Conservation (phyloP, 2,888 invertebrate species). For the Heliconius cydno region DNA sequence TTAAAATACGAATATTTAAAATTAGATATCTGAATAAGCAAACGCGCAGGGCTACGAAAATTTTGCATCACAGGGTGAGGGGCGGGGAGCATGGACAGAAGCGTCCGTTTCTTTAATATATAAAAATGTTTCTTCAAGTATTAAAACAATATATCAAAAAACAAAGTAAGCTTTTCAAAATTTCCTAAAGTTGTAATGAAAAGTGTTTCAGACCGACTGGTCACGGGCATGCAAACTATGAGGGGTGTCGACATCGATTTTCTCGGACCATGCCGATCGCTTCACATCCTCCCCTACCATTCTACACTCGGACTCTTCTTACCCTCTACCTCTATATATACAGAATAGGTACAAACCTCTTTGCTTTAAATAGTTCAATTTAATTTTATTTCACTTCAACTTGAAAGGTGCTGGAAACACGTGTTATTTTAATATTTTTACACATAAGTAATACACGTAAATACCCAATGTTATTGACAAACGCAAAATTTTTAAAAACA, state of each 20-base stretch:
- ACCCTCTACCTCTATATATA: constrained; percentile 49
- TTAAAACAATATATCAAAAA: not conserved
- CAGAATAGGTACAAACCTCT: constrained; percentile 54
- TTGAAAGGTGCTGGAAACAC: not conserved
- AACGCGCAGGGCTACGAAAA: constrained; percentile 59
- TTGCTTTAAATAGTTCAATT: constrained; percentile 45
- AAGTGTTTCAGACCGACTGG: constrained; percentile 32
- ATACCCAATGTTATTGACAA: too few relatives aligned
- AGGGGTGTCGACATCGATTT: constrained; percentile 79
- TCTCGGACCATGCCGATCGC: constrained; percentile 80
- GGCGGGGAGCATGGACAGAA: constrained; percentile 50
- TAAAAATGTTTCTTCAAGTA: constrained; percentile 36
- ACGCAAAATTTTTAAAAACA: too few relatives aligned
- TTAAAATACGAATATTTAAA: constrained; percentile 35
- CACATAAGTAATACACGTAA: not conserved
- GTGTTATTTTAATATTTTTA: not conserved
- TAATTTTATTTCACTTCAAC: not conserved
- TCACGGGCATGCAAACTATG: constrained; percentile 79
- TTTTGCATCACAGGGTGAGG: constrained; percentile 68
- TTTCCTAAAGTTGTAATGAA: constrained; percentile 5
- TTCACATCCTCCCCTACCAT: constrained; percentile 58
- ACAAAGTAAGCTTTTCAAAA: not conserved
- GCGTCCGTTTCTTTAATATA: constrained; percentile 59
- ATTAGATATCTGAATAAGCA: constrained; percentile 52
- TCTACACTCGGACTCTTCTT: constrained; percentile 62